Conservation (phyloP, 2,113 vertebrate genomes). For the Brachionichthys hirsutus region DNA sequence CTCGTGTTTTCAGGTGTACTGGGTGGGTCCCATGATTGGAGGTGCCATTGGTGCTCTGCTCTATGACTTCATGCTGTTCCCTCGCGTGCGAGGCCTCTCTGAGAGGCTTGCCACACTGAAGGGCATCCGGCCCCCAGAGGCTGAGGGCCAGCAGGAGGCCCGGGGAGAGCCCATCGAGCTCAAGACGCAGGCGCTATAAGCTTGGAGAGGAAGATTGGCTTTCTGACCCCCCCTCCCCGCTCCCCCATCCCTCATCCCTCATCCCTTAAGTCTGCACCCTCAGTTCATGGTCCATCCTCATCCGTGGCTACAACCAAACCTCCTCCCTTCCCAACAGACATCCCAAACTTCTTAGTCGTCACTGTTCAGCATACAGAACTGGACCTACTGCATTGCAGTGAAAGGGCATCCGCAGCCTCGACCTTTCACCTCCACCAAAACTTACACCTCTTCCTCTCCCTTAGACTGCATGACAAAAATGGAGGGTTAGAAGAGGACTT, state of each 20-base stretch:
- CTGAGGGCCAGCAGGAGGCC: slow-evolving; percentile 80
- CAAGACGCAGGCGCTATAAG: slow-evolving; percentile 91
- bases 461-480: slow-evolving; percentile 63
- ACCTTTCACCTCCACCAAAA: slow-evolving; percentile 27
- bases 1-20: slow-evolving; percentile 83
- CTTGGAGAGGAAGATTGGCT: slow-evolving; percentile 49
- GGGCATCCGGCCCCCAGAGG: slow-evolving; percentile 79
- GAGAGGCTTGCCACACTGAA: slow-evolving; percentile 90
- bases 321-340: slow-evolving; percentile 36
- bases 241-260: slow-evolving; percentile 35
- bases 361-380: slow-evolving; percentile 40
- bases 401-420: slow-evolving; percentile 38
- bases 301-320: slow-evolving; percentile 45
- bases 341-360: slow-evolving; percentile 26
- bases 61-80: slow-evolving; percentile 92
- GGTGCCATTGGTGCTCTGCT: slow-evolving; percentile 84
- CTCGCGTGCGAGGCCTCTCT: slow-evolving; percentile 84
- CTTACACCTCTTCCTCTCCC: slow-evolving; percentile 14
- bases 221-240: too few species aligned
- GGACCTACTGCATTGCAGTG: slow-evolving; percentile 44
- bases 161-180: slow-evolving; percentile 88
- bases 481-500: slow-evolving; percentile 69
- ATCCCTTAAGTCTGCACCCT: slow-evolving; percentile 37
- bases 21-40: slow-evolving; percentile 92
- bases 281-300: slow-evolving; percentile 47